Evolutionary conservation across 2,113 vertebrate genomes (phyloP), one percentile per base, ranked within the genome.

Genomic region (Scomber scombrus): DNA sequence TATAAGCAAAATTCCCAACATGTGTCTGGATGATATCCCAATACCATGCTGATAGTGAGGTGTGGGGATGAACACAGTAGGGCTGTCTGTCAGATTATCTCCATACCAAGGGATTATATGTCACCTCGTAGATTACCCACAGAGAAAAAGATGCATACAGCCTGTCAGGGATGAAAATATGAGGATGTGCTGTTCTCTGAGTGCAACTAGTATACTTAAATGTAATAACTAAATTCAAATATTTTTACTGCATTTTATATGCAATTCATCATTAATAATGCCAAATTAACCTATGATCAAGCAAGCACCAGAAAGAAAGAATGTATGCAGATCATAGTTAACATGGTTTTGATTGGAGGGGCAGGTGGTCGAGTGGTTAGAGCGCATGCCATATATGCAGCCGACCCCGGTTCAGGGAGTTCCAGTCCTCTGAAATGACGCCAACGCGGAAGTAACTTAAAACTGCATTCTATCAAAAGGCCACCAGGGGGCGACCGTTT

Each of bases 41-140:
- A 19, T 21, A 55, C 21, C 61, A 51, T 73, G 75, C 75, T 84
- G 82, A 77, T 40, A 23, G 58, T 71, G 79, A 88, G 81, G 81
- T 78, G 85, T 73, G 64, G 63, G 82, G 78, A 88, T 89, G 84
- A 88, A 86, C 49, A 64, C 79, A 69, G 71, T 61, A 52, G 80
- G 84, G 69, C 73, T 85, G 88, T 84, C 85, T 87, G 85, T 88
- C 92, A 93, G 91, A 95, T 95, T 92, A 94, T 91, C 92, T 82
- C 46, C 70, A 73, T 58, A 81, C 82, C 71, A 66, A 78, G 46
- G 84, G 92, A 92, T 94, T 94, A 93, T 94, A 93, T 89, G 78
- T 85, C 91, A 93, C 85, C 73, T 89, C 86, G 49, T 73, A 93
- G 79, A 92, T 91, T 92, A 92, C 57, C 78, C 68, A 63, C 52